These are phyloP conservation scores for Varanus komodoensis DNA, from an alignment of 2,113 vertebrate species.

Conservation along the genomic window DNA sequence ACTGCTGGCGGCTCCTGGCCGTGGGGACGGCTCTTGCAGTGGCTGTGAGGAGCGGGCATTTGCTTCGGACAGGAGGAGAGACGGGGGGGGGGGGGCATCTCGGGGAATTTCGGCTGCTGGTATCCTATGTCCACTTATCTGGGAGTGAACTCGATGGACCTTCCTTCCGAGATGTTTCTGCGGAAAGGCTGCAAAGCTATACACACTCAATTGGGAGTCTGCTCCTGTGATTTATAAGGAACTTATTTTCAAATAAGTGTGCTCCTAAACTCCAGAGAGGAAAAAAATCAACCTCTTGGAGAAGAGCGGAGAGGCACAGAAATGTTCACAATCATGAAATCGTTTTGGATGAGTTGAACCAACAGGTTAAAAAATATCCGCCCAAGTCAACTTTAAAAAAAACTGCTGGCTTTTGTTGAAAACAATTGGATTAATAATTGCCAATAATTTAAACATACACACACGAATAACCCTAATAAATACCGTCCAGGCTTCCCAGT, in stretches of 20 bases:
- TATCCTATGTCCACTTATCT: background rate
- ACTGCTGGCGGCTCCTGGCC: background rate
- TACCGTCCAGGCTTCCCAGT: background rate
- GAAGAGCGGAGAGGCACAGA: no score
- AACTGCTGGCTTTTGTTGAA: background rate
- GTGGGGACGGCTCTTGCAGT: background rate
- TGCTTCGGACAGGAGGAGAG: no score
- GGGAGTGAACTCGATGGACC: background rate
- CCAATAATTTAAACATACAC: background rate
- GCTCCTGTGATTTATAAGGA: background rate
- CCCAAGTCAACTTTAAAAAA: background rate
- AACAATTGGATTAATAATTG: background rate
- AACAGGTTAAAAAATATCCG: background rate
- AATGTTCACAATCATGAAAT: background rate
- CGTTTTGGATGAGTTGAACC: background rate
- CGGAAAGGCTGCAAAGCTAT: background rate
- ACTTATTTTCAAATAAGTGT: background rate
- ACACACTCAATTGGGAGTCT: background rate
- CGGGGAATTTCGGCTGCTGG: background rate
- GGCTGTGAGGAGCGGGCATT: no score
- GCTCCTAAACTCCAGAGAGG: background rate
- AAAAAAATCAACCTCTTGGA: background rate
- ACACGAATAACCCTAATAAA: background rate
- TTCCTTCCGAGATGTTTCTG: background rate
- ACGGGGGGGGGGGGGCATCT: accelerated